Evolutionary conservation across 1,140 invertebrate species (phyloP).

Genomic region (Leptonema lineaticorne): DNA sequence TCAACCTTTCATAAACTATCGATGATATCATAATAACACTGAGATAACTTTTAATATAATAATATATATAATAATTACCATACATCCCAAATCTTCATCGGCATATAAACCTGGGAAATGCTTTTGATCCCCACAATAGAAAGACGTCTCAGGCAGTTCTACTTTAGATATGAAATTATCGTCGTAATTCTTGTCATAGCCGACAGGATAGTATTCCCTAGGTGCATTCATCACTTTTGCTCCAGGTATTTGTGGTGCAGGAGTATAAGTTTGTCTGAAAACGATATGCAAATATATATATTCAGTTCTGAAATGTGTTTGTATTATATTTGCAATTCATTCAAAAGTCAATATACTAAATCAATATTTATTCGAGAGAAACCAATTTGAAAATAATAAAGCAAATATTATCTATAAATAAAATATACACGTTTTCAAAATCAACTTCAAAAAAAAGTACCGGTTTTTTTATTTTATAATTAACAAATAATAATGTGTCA

Average conservation of each 20-base stretch:
- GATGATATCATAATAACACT: background rate
- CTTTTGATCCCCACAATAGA: conserved; percentile 86
- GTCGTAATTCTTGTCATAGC: conserved; percentile 85
- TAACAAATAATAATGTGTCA: no score
- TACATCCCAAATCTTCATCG: conserved; percentile 87
- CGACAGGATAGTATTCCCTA: conserved; percentile 81
- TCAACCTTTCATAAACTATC: no score
- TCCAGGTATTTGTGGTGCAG: conserved; percentile 40
- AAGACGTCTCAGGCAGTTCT: conserved; percentile 81
- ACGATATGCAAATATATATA: no score
- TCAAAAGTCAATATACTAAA: no score
- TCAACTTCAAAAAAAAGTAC: no score
- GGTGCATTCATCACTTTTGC: conserved; percentile 87
- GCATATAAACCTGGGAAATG: conserved; percentile 88
- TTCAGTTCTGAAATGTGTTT: no score
- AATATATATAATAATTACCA: conserved; percentile 61
- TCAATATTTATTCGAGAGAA: no score
- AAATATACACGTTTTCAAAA: no score
- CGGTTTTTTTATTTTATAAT: no score
- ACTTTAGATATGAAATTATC: conserved; percentile 82
- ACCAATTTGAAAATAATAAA: no score
- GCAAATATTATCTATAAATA: no score
- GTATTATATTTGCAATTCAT: no score
- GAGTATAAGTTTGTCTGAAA: conserved; percentile 30
- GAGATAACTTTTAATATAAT: background rate